A percentile compares a stretch with the other conserved stretches of the same genome.
These are phyloP conservation scores for Phymorhynchus buccinoides DNA, from an alignment of 1,140 invertebrate species.

Conservation along the genomic window DNA sequence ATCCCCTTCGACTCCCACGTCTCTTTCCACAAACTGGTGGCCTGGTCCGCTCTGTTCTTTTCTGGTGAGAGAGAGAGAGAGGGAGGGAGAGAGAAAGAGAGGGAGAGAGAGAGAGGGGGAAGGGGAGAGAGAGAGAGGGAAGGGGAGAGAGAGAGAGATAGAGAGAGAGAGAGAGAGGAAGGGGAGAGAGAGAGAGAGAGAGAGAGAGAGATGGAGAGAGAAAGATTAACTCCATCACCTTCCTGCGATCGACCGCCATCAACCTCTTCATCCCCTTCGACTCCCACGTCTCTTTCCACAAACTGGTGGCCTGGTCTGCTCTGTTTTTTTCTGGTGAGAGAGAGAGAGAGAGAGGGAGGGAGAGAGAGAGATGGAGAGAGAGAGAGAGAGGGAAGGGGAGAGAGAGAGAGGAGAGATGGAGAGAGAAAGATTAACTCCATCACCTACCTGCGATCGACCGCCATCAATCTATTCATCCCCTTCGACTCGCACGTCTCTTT, in stretches of 20 bases:
- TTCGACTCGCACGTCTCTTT: slow-evolving; percentile 98
- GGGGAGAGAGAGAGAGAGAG: too few species aligned
- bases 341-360: background rate
- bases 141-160: too few species aligned
- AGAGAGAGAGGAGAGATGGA: too few species aligned
- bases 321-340: slow-evolving; percentile 84
- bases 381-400: too few species aligned
- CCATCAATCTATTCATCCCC: slow-evolving; percentile 97
- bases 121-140: background rate
- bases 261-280: slow-evolving; percentile 98
- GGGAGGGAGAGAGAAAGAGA: background rate
- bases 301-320: slow-evolving; percentile 97
- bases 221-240: slow-evolving; percentile 97
- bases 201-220: too few species aligned
- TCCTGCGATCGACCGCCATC: slow-evolving; percentile 95
- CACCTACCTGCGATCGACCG: slow-evolving; percentile 96
- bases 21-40: slow-evolving; percentile 98
- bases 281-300: slow-evolving; percentile 98
- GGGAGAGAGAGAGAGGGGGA: too few species aligned
- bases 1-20: slow-evolving; percentile 98
- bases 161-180: too few species aligned
- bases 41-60: slow-evolving; percentile 96
- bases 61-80: slow-evolving; percentile 63
- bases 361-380: background rate
- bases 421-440: too few species aligned